phyloP scores from a whole-genome alignment of 92 coral and sea anemone genomes.

The Actinernus sp. region DNA sequence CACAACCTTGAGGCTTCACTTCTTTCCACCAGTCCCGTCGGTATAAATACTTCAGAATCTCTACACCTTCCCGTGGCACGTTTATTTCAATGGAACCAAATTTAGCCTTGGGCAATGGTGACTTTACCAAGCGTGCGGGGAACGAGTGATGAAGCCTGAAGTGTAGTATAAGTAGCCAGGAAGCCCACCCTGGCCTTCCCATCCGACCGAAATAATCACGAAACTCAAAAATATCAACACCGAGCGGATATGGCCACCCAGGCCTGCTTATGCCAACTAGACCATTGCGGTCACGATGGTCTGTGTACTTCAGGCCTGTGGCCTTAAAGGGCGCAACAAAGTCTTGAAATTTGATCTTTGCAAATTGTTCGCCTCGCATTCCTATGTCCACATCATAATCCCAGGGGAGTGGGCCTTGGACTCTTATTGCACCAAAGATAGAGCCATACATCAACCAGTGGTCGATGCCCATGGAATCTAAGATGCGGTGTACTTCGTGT shows the following conservation, averaged over 20 bases:
- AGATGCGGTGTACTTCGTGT: conserved; percentile 47
- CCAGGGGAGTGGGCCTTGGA: conserved; percentile 77
- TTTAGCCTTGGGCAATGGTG: conserved; percentile 66
- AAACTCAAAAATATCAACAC: conserved; percentile 77
- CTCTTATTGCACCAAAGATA: conserved; percentile 74
- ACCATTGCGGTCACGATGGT: conserved; percentile 59
- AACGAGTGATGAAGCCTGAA: conserved; percentile 74
- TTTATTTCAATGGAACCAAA: conserved; percentile 79
- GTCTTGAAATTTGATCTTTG: conserved; percentile 16
- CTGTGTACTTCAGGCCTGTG: conserved; percentile 20
- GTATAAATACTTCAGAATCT: conserved; percentile 78
- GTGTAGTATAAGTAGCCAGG: conserved; percentile 70
- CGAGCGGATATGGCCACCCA: conserved; percentile 39
- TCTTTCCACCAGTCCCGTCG: conserved; percentile 88
- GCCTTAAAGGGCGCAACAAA: conserved; percentile 45
- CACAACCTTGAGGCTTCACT: conserved; percentile 56
- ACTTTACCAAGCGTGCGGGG: conserved; percentile 76
- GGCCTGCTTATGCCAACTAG: conserved; percentile 37
- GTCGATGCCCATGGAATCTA: conserved; percentile 37
- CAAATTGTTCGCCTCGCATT: conserved; percentile 60
- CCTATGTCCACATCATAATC: conserved; percentile 83
- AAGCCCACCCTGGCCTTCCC: conserved; percentile 81
- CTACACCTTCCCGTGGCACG: conserved; percentile 81
- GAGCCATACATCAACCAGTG: conserved; percentile 89
- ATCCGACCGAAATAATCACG: conserved; percentile 65